Conservation (phyloP, 2,888 invertebrate species). For the Latheticus oryzae region DNA sequence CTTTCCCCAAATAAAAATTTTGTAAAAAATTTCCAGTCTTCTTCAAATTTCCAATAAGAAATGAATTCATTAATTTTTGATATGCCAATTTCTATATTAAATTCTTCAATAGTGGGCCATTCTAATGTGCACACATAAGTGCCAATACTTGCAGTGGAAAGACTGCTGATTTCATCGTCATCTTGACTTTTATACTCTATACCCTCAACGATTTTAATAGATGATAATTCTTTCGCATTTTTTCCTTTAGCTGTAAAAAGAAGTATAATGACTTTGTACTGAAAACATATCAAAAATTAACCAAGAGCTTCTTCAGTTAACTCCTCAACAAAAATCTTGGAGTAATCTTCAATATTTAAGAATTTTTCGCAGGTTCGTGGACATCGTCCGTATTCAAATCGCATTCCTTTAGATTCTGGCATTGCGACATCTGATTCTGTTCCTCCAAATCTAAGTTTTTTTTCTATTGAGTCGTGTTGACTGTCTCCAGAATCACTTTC, state of each 20-base stretch:
- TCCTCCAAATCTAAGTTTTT: constrained; percentile 5
- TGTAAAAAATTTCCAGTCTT: constrained; percentile 31
- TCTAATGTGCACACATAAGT: constrained; percentile 23
- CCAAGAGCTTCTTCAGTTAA: constrained; percentile 12
- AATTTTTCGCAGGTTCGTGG: constrained; percentile 12
- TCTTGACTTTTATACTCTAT: constrained; percentile 5
- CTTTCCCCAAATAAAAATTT: constrained; percentile 11
- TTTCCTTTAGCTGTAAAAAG: constrained; percentile 16
- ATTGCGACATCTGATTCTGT: neutral
- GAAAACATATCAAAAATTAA: constrained; percentile 2
- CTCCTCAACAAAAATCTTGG: constrained; percentile 21
- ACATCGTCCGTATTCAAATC: constrained; percentile 9
- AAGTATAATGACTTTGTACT: neutral
- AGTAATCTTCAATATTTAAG: constrained; percentile 11
- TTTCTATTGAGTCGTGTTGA: neutral
- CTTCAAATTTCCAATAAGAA: constrained; percentile 31
- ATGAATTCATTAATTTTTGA: constrained; percentile 25
- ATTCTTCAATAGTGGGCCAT: constrained; percentile 32
- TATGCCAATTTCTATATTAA: constrained; percentile 17
- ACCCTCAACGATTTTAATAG: constrained; percentile 14
- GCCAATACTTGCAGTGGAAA: constrained; percentile 3
- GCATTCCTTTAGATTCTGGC: constrained; percentile 1
- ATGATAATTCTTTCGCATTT: constrained; percentile 1
- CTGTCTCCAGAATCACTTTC: too few species aligned
- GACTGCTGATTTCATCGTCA: neutral